Percentiles rank a stretch among this genome's conserved stretches.
Evolutionary conservation across 2,797 vertebrate species (phyloP).

Genomic region (Notamacropus eugenii): DNA sequence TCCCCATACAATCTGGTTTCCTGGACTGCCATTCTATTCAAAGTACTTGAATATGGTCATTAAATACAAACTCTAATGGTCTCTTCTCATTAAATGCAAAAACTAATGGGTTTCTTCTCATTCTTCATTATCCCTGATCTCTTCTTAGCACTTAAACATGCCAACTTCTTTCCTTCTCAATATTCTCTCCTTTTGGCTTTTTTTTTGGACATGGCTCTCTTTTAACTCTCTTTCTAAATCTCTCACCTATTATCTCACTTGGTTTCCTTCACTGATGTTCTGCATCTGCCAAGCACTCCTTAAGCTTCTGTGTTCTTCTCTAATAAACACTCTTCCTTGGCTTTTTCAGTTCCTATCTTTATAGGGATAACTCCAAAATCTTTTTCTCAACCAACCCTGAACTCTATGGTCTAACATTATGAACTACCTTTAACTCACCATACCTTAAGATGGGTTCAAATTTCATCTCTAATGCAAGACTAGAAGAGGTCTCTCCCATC

Average conservation of each 20-base stretch:
- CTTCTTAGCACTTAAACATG: not conserved
- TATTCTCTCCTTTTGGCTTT: not conserved
- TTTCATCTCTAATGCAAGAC: too few relatives aligned
- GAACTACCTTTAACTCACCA: too few relatives aligned
- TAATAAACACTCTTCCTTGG: not conserved
- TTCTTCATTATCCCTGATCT: not conserved
- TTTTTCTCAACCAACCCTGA: not conserved
- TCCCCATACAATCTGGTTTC: not conserved
- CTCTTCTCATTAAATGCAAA: not conserved
- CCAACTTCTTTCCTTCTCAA: not conserved
- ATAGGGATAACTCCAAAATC: not conserved
- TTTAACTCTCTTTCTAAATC: not conserved
- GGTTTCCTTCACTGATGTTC: not conserved
- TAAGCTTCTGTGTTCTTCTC: not conserved
- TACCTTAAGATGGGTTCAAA: too few relatives aligned
- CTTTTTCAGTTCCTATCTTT: not conserved
- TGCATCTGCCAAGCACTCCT: not conserved
- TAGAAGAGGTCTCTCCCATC: not conserved
- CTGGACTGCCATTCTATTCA: not conserved
- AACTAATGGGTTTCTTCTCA: not conserved
- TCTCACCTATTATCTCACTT: not conserved
- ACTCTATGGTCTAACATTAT: not conserved
- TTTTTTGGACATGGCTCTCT: not conserved
- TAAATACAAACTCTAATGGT: not conserved
- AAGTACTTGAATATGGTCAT: not conserved